Conservation (phyloP, 2,888 invertebrate species). For the Terebella lapidaria region DNA sequence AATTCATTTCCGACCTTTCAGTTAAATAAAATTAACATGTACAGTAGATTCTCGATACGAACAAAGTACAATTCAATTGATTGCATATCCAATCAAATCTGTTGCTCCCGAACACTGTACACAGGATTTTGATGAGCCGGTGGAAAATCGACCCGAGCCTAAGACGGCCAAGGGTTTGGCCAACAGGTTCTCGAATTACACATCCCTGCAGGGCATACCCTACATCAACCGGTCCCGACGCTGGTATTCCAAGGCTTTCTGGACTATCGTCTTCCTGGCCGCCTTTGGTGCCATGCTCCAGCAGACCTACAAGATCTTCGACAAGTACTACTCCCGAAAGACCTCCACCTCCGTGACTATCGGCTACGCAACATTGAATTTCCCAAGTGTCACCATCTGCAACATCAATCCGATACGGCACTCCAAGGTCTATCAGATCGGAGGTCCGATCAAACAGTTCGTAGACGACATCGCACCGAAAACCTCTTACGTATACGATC, state of each 20-base stretch:
- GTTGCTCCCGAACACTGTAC: no score
- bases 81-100: no score
- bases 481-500: background rate
- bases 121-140: no score
- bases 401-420: slow-evolving; percentile 22
- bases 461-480: background rate
- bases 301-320: slow-evolving; percentile 11
- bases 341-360: slow-evolving; percentile 14
- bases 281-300: slow-evolving; percentile 11
- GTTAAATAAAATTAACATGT: no score
- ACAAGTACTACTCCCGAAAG: slow-evolving; percentile 9
- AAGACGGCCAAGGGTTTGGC: no score
- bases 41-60: no score
- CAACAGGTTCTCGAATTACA: slow-evolving; percentile 13
- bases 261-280: slow-evolving; percentile 15
- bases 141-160: no score
- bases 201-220: slow-evolving; percentile 20
- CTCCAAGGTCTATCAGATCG: slow-evolving; percentile 2
- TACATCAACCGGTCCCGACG: slow-evolving; percentile 13
- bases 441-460: background rate
- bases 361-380: slow-evolving; percentile 13
- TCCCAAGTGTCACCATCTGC: slow-evolving; percentile 23
- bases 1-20: no score
- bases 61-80: no score
- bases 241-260: slow-evolving; percentile 13